These are phyloP conservation scores for Indri indri DNA, from an alignment of 2,113 vertebrate genomes.

Conservation along the genomic window DNA sequence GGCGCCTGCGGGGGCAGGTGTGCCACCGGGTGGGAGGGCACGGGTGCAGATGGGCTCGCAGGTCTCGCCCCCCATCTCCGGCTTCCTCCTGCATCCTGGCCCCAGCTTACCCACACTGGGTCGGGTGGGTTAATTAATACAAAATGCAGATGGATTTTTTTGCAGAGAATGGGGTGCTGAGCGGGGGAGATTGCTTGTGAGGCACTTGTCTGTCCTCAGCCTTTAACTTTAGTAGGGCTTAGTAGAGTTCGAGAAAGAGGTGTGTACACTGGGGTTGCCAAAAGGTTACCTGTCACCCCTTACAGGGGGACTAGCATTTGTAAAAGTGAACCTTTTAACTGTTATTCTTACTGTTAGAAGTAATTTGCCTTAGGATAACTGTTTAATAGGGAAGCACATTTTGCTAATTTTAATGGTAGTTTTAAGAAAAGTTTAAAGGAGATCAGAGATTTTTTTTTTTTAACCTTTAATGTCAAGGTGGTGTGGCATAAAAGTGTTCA, in stretches of 20 bases:
- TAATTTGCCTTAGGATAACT: background rate
- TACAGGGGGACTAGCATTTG: background rate
- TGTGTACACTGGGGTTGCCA: background rate
- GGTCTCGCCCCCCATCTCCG: background rate
- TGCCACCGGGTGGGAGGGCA: background rate
- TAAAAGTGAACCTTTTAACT: background rate
- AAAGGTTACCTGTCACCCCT: background rate
- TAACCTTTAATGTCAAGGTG: background rate
- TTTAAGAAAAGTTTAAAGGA: background rate
- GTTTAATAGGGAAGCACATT: background rate
- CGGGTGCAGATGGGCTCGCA: background rate
- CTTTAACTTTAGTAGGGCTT: background rate
- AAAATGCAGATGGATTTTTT: background rate
- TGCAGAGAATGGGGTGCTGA: background rate
- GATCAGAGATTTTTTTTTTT: too few relatives aligned
- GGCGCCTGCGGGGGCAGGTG: constrained; percentile 39
- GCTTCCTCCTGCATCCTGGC: background rate
- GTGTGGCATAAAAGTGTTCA: background rate
- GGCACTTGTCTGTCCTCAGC: background rate
- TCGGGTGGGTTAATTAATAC: background rate
- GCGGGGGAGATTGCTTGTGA: background rate
- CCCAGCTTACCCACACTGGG: background rate
- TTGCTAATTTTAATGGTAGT: background rate
- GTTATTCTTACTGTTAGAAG: background rate
- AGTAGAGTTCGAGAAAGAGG: background rate